These are phyloP conservation scores for Ciconia boyciana DNA, from an alignment of 2,113 vertebrate species.

Conservation along the genomic window DNA sequence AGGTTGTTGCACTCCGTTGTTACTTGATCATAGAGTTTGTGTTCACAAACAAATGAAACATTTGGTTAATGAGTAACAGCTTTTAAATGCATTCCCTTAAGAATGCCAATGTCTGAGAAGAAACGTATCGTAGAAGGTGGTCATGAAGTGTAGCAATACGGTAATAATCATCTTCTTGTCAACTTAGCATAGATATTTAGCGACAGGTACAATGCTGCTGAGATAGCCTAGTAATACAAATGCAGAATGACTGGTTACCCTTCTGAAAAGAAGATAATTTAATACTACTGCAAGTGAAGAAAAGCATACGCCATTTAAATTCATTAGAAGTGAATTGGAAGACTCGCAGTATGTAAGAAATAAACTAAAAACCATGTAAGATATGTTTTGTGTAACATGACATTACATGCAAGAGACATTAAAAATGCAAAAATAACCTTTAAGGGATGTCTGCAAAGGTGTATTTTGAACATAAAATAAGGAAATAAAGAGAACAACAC, in stretches of 20 bases:
- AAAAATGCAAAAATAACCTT: background rate
- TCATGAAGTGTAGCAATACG: background rate
- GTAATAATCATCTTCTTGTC: background rate
- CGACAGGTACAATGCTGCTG: background rate
- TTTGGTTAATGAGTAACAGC: background rate
- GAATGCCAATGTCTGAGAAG: background rate
- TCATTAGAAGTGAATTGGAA: background rate
- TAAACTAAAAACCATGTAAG: background rate
- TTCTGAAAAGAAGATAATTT: background rate
- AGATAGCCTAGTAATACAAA: background rate
- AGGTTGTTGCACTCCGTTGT: background rate
- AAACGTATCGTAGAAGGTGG: rapidly evolving
- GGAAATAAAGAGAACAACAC: background rate
- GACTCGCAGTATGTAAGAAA: background rate
- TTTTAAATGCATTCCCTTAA: background rate
- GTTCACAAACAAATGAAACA: background rate
- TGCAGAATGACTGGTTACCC: background rate
- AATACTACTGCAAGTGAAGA: background rate
- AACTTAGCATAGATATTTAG: background rate
- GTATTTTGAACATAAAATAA: background rate
- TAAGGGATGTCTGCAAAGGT: background rate
- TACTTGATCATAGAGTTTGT: background rate
- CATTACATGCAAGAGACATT: background rate
- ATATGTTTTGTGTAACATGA: background rate
- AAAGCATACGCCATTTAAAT: background rate